Base-by-base conservation (phyloP, 2,888 invertebrate species). In the Steinernema carpocapsae region DNA sequence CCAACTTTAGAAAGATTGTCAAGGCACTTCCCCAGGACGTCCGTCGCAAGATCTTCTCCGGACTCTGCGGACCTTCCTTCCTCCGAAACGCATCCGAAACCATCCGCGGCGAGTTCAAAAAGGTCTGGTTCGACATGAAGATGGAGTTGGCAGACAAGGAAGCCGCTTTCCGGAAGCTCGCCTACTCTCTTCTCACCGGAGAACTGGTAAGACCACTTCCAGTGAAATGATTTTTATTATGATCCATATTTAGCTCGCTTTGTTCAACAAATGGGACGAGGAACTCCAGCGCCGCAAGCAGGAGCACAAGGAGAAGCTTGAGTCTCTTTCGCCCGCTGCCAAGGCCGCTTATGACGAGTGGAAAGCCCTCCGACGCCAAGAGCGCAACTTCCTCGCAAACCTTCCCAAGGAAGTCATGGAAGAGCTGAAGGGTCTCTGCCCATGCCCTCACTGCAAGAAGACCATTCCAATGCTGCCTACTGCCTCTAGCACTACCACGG, bases 191-290 rank as follows among this genome's bases (percentile, higher is more conserved):
- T 52, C 79, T 85, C 43, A 81, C 77, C 42, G 85, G 85, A 51
- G 82, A 82, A 78, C 77, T 85, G 59, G 85, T 85, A 72, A 72
- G 71, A 48, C 19, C 52, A 46, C 29, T 7, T 7, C 37, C 10
- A 6, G 37, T 6, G 37, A 37, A 6, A 37, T 37, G 37, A 3
- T 37, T 10, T 37, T 6, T 10, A 37, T 37, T 10, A 10, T 6
- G 10, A 6, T 37, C 10, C 3, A 37, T 37, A 37, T 83, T 71
- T 74, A 85, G 85, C 80, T 83, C 10, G 82, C 80, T 37, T 78
- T 83, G 17, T 85, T 85, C 80, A 82, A 83, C 76, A 82, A 84
- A 74, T 85, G 85, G 82, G 83, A 84, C 45, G 83, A 83, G 48
- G 84, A 82, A 59, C 79, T 85, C 43, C 80, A 81, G 70, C 77